Base-by-base conservation (phyloP, 2,888 invertebrate genomes). In the Drosophila atripex region DNA sequence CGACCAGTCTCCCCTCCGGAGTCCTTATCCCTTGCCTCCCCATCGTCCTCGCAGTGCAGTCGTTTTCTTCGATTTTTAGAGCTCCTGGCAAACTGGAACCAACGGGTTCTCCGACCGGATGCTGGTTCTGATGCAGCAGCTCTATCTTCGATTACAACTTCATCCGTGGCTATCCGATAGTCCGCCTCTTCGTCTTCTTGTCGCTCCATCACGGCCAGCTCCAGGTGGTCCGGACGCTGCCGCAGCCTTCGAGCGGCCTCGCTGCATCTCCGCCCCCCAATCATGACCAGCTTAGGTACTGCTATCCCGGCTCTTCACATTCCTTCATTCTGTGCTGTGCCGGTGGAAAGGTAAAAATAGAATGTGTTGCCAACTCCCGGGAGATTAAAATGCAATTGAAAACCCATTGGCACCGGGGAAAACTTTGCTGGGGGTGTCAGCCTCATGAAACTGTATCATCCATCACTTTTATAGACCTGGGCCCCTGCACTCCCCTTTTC, bases 191-290 rank as follows among this genome's bases (percentile, higher is more conserved):
- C 30, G n/a, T 23, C 58, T 16, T 54, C 60, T n/a, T 58, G 72
- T 21, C 74, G 91, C 88, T 74, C 92, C 73, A 93, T 92, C 79
- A 93, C 93, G 85, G 93, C 92, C 89, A 93, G 85, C 89, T 93
- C 93, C 88, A 93, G 78, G 56, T 89, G 88, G 74, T 91, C 91
- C 60, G 90, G 90, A 60, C 90, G 86, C 71, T 83, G 78, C 23
- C 76, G 80, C 30, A 60, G 28, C 16, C 60, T 43, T 25, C 39
- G 65, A 12, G 68, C 41, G 28, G 41, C 47, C 43, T 65, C 61
- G 56, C 50, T 61, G 73, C 64, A 63, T 71, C 46, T 60, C n/a
- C 43, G 52, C 39, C 59, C 55, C 71, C 86, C 86, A 71, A 85
- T 82, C 90, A 90, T 90, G 71, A 70, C 73, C 77, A 78, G 69